Evolutionary conservation across 1,140 invertebrate genomes (phyloP), one percentile per base, ranked within the genome.

Genomic region (Adoxophyes honmai): DNA sequence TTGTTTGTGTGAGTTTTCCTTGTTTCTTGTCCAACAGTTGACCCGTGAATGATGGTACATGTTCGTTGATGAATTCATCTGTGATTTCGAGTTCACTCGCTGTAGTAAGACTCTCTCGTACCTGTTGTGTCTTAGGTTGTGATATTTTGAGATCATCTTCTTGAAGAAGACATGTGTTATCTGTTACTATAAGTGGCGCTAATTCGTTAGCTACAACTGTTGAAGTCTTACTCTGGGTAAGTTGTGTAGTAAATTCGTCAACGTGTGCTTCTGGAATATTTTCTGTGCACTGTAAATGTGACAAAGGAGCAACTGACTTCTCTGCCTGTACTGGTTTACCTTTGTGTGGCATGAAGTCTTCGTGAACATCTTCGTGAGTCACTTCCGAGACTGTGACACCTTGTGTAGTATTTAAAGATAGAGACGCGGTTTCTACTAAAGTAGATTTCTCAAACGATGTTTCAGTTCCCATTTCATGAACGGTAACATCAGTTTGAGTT

Each of bases 251-350:
- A 6, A 85, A 61, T 56, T 78, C 69, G 36, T 75, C 68, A 9
- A 62, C 39, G 51, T 72, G 61, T 58, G 62, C 62, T 69, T 75
- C 73, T 36, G 65, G 36, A 61, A 81, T 60, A 60, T 77, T 78
- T 74, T 85, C 84, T 34, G 69, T 71, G 56, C 80, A 85, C 65
- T 83, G 72, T 66, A 87, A 48, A 55, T 79, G 75, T 69, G 72
- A 69, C 16, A 83, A 62, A 34, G 70, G 61, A 34, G 66, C 74
- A 2, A 85, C 42, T 34, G 61, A 66, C 62, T 72, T 68, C 61
- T 73, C 66, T 18, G 81, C 81, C 52, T 35, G 73, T 16, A 51
- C 66, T 53, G 51, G 35, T 53, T 72, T 73, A 42, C 37, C 54
- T 62, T 63, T 13, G 11, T 59, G 21, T 18, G 56, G 1, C 48